These are phyloP conservation scores for Borostomias antarcticus DNA, from an alignment of 2,797 vertebrate genomes.

Conservation along the genomic window DNA sequence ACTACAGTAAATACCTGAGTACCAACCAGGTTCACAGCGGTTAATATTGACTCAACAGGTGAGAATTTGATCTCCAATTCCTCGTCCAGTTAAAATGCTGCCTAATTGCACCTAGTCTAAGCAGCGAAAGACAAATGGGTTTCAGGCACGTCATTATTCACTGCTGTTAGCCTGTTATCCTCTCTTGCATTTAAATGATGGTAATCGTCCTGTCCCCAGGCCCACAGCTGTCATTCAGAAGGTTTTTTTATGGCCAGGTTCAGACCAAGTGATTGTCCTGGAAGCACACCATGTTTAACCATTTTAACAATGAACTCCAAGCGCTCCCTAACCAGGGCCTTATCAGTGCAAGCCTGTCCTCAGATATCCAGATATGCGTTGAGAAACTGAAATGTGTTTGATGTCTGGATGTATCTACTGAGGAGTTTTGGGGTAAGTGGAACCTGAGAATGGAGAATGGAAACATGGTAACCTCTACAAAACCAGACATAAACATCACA, in stretches of 20 bases:
- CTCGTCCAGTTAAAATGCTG: background rate
- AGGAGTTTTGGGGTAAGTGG: no score
- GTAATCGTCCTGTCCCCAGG: constrained; percentile 2
- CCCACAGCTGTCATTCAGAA: background rate
- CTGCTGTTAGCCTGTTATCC: background rate
- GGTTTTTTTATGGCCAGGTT: no score
- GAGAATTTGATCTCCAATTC: background rate
- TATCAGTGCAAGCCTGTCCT: no score
- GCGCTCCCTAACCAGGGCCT: no score
- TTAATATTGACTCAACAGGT: background rate
- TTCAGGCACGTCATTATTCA: background rate
- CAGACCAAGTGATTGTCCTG: no score
- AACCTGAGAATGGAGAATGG: no score
- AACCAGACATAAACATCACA: no score
- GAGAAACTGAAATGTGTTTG: no score
- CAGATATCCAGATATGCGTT: no score
- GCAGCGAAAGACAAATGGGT: background rate
- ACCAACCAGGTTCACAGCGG: constrained; percentile 1
- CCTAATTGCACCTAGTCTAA: background rate
- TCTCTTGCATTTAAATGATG: background rate
- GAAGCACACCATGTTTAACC: background rate
- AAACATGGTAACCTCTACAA: no score
- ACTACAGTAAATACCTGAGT: background rate
- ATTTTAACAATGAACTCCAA: no score
- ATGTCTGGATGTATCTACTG: no score